Evolutionary conservation across 2,888 invertebrate genomes (phyloP), one percentile per base, ranked within the genome.

Genomic region (Drosophila melanocephala): DNA sequence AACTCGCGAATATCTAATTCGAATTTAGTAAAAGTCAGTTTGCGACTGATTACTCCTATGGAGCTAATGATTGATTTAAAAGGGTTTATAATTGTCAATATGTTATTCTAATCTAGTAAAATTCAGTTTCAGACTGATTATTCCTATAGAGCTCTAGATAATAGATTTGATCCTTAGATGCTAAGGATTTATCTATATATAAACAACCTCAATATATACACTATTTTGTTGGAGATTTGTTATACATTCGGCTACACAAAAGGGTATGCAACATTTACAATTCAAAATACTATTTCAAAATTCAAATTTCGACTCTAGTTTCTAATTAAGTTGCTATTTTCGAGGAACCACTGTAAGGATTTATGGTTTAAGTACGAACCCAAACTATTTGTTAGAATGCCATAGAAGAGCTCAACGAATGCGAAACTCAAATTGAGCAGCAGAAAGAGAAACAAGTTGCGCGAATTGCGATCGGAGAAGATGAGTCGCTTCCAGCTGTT

Each of bases 381-480:
- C 94, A 97, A 95, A 94, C 97, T 97, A 93, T 97, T 97, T 75
- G 97, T 96, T 97, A 96, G 96, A 91, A 98, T 95, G 78, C 99
- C 99, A 94, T 99, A 99, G 73, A 96, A 95, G 67, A 99, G 94
- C 94, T 99, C 99, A 55, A 99, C 98, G 94, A 99, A 99, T 32
- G 99, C 99, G 94, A 99, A 99, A 42, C 98, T 98, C 79, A 99
- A 95, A 94, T 99, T 99, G 47, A 99, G 94, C 79, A 98, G 87
- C 19, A 99, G 95, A 93, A 99, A 99, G 39, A 98, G 94, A 92
- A 99, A 98, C 82, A 99, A 94, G 94, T 99, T 99, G 92, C 98
- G 96, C 2, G 98, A 98, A 94, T 97, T 98, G 92, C 96, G 95
- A 94, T 99, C 99, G 0, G 98, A 96, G 94, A 98, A 97, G 91